These are phyloP conservation scores for Pocillopora verrucosa DNA, from an alignment of 64 coral and sea anemone species.

Conservation along the genomic window DNA sequence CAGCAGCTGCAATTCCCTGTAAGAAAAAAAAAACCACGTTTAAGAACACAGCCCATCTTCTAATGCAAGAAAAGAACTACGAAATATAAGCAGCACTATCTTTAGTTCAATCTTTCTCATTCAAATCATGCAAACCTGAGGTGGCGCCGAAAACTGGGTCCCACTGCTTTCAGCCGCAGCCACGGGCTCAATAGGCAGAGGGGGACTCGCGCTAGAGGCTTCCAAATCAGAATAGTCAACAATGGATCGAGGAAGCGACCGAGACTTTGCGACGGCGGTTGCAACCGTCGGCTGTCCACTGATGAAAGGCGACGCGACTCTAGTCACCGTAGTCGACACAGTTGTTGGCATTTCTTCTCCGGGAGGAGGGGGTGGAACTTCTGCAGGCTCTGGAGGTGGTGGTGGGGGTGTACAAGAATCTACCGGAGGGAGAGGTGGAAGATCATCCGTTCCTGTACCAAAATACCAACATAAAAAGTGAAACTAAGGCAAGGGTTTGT, in stretches of 20 bases:
- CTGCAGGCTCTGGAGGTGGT: constrained; percentile 53
- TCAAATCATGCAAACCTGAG: background rate
- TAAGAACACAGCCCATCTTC: too few relatives aligned
- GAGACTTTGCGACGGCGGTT: background rate
- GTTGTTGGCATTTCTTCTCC: constrained; percentile 20
- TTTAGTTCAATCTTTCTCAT: background rate
- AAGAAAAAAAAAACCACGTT: background rate
- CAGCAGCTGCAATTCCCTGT: background rate
- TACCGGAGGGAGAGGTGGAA: constrained; percentile 52
- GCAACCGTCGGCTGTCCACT: background rate
- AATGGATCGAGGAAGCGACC: background rate
- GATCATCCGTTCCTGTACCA: constrained; percentile 30
- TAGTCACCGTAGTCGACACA: background rate
- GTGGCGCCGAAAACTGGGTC: background rate
- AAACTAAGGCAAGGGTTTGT: background rate
- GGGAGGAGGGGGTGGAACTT: constrained; percentile 62
- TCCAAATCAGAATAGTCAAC: constrained; percentile 64
- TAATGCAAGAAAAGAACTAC: background rate
- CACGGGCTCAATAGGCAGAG: background rate
- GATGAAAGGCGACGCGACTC: background rate
- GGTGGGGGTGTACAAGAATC: constrained; percentile 50
- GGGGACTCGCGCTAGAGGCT: constrained; percentile 12
- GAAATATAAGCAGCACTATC: background rate
- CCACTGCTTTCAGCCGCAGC: background rate
- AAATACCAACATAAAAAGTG: background rate